phyloP scores from a whole-genome alignment of 2,113 vertebrate genomes.

The Fregata magnificens region DNA sequence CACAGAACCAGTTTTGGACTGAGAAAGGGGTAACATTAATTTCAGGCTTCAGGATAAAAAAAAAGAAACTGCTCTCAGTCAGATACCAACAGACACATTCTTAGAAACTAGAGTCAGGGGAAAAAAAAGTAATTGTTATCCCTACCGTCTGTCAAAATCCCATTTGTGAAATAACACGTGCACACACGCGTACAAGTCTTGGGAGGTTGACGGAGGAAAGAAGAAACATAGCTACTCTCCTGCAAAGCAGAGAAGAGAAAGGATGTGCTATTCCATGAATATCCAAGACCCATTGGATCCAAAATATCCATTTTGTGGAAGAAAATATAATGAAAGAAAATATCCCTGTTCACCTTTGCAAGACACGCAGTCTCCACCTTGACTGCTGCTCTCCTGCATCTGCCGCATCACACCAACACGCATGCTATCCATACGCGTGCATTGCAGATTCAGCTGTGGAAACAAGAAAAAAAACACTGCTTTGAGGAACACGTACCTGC shows the following conservation, averaged over 20 bases:
- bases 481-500: background rate
- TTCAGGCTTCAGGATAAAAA: background rate
- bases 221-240: background rate
- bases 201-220: background rate
- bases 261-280: background rate
- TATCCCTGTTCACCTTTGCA: background rate
- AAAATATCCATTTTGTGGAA: background rate
- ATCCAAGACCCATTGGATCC: background rate
- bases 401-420: accelerated
- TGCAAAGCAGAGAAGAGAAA: background rate
- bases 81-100: background rate
- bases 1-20: background rate
- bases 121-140: background rate
- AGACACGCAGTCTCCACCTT: background rate
- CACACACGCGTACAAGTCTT: background rate
- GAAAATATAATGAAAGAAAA: background rate
- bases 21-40: background rate
- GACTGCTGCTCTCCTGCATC: background rate
- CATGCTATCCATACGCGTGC: accelerated
- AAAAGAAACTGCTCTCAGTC: background rate
- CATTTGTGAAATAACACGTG: background rate
- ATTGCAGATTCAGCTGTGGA: background rate
- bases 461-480: background rate
- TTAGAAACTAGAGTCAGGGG: background rate
- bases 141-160: background rate